Conservation (phyloP, 2,797 vertebrate genomes). For the Pogoniulus pusillus region DNA sequence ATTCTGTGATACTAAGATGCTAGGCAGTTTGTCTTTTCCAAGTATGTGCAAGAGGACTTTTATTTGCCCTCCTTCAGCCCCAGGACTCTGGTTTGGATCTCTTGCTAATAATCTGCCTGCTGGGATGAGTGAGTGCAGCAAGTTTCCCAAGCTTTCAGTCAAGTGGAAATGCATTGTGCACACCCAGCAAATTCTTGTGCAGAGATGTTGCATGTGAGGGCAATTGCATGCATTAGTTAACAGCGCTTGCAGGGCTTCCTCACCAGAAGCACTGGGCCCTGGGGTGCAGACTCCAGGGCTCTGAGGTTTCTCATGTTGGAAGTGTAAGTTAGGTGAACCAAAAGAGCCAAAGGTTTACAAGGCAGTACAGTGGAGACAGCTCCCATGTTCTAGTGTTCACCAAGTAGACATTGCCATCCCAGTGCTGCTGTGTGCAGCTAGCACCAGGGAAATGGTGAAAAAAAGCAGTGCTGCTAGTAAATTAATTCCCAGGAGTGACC, state of each 20-base stretch:
- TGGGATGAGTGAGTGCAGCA: neutral
- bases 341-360: neutral
- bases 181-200: neutral
- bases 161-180: neutral
- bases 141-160: neutral
- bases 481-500: accelerated
- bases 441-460: neutral
- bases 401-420: neutral
- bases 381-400: accelerated
- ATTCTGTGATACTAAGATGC: too few relatives aligned
- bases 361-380: neutral
- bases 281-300: neutral
- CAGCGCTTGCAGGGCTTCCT: neutral
- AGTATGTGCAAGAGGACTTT: neutral
- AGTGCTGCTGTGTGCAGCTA: accelerated
- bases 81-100: neutral
- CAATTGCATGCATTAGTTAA: neutral
- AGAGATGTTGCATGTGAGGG: neutral
- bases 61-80: neutral
- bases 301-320: neutral
- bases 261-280: neutral
- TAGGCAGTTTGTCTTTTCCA: neutral
- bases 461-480: neutral
- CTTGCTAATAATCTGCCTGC: neutral
- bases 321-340: accelerated